Conservation (phyloP, 2,888 invertebrate species). For the Temnothorax ravouxi region DNA sequence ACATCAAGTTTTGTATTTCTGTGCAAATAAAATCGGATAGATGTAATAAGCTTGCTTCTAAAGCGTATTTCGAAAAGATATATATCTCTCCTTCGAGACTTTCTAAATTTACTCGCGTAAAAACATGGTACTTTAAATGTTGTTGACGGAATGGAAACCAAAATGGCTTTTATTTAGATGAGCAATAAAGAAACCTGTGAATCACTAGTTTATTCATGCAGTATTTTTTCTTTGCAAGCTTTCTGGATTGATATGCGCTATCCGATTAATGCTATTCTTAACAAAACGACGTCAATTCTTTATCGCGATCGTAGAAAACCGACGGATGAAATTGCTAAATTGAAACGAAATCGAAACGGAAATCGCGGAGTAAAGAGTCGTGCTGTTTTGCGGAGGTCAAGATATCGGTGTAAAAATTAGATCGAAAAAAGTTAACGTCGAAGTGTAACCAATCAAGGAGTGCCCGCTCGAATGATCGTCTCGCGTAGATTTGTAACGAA, state of each 20-base stretch:
- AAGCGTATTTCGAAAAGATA: not conserved
- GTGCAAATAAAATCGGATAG: not conserved
- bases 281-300: not conserved
- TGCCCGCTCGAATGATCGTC: not conserved
- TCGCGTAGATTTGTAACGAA: not conserved
- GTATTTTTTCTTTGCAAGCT: not conserved
- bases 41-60: not conserved
- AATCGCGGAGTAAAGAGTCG: not conserved
- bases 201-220: not conserved
- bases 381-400: not conserved
- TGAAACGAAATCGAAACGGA: not conserved
- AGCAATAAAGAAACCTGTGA: not conserved
- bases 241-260: not conserved
- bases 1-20: not conserved
- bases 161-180: not conserved
- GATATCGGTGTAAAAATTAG: not conserved
- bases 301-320: not conserved
- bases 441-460: not conserved
- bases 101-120: not conserved
- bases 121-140: not conserved
- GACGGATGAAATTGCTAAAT: not conserved
- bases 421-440: not conserved
- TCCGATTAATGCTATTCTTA: not conserved
- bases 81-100: not conserved
- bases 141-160: not conserved